Evolutionary conservation across 2,797 vertebrate species (phyloP), one percentile per base, ranked within the genome.

Genomic region (Serranus cabrilla): DNA sequence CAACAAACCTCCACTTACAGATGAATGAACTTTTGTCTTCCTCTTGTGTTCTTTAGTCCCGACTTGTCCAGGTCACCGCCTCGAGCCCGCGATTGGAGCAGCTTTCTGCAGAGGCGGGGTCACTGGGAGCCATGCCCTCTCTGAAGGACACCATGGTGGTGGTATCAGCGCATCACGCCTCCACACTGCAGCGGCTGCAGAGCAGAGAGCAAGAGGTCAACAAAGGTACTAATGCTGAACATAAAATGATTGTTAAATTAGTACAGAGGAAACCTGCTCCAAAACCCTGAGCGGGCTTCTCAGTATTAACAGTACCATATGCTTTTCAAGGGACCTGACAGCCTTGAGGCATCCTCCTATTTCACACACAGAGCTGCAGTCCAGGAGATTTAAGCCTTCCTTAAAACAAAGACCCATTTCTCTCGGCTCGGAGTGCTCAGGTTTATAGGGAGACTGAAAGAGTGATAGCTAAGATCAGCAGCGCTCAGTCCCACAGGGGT

Each of bases 121-220:
- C 84, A 4, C 92, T 98, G 25, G 79, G 93, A 82, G 62, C 89
- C 76, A 2, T 84, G 42, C 64, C 78, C 64, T 71, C 95, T 92
- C 52, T 98, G 79, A 95, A 93, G 82, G 94, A 95, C 77, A 93
- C 76, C 74, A 51, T 96, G 4, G 92, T 83, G 49, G 54, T 76
- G 64, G 87, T 97, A 34, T 92, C 93, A 0, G 85, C 90, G 5
- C 92, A 65, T 79, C 96, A 95, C 49, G 91, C 88, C n/a, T 74
- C 93, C 60, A 88, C 95, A 16, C 61, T 21, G 52, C 94, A 95
- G 90, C 93, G 87, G 67, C 88, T 98, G n/a, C 95, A 96, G 64
- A 86, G 69, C 45, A 18, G 39, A 70, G 92, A 94, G 17, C 91
- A 94, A 18, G 94, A 95, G 68, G 85, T 96, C 57, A 93, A 91